These are phyloP conservation scores for Turdus rufiventris DNA, from an alignment of 2,113 vertebrate genomes.

Conservation along the genomic window DNA sequence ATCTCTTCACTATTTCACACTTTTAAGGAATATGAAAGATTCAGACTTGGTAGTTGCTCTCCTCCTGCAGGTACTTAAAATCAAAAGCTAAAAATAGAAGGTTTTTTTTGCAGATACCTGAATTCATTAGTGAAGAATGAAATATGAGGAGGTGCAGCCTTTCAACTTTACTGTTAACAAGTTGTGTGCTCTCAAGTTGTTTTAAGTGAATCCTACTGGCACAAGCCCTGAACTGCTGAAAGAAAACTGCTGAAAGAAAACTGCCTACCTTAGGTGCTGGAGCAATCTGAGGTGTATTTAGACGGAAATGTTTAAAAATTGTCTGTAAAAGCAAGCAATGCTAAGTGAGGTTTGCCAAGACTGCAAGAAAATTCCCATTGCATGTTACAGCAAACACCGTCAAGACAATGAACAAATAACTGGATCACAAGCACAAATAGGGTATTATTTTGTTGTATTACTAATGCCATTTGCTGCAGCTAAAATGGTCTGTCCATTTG, in stretches of 20 bases:
- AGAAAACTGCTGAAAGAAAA: background rate
- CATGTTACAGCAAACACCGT: background rate
- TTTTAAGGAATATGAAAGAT: background rate
- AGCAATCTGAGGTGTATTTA: background rate
- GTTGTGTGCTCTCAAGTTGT: background rate
- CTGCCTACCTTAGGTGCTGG: background rate
- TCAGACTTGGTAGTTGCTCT: background rate
- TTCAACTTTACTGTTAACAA: background rate
- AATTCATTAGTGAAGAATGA: background rate
- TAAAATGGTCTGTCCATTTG: background rate
- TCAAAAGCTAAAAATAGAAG: background rate
- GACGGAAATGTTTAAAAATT: background rate
- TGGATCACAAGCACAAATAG: background rate
- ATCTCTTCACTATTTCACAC: fast-evolving
- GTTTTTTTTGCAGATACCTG: background rate
- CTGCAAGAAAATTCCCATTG: background rate
- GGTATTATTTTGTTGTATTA: background rate
- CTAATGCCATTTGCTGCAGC: background rate
- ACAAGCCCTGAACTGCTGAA: background rate
- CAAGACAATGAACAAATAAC: background rate
- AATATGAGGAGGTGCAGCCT: background rate
- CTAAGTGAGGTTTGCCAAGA: background rate
- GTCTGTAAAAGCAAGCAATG: background rate
- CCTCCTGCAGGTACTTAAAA: background rate
- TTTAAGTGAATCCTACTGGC: background rate